Conservation (phyloP, 2,888 invertebrate genomes). For the Drosophila flavopinicola region DNA sequence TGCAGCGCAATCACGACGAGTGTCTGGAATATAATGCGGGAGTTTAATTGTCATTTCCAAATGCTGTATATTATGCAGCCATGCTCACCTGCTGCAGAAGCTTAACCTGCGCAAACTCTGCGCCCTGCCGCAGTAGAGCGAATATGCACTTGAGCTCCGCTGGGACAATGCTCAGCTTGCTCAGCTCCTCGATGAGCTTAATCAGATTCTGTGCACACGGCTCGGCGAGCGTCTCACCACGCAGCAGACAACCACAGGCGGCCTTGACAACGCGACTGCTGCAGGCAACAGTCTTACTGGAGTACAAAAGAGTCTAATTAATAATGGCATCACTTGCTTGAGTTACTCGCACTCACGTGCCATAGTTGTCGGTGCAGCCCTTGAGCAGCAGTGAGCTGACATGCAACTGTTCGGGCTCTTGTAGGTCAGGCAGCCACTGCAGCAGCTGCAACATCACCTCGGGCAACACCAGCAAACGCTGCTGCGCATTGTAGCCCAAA, state of each 20-base stretch:
- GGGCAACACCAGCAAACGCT: constrained; percentile 81
- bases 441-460: constrained; percentile 85
- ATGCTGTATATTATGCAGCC: no score
- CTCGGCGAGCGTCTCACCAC: constrained; percentile 83
- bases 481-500: constrained; percentile 84
- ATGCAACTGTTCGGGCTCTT: constrained; percentile 83
- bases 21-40: constrained; percentile 64
- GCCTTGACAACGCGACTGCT: constrained; percentile 85
- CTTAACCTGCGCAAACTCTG: constrained; percentile 80
- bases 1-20: constrained; percentile 82
- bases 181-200: constrained; percentile 86
- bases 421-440: constrained; percentile 85
- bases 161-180: constrained; percentile 86
- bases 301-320: constrained; percentile 44
- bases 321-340: no score
- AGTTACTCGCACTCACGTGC: constrained; percentile 73
- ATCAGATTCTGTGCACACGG: constrained; percentile 85
- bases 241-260: constrained; percentile 84
- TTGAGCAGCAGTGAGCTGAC: constrained; percentile 83
- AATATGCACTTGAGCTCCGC: constrained; percentile 86
- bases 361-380: constrained; percentile 85
- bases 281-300: constrained; percentile 86
- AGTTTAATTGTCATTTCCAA: background rate
- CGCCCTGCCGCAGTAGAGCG: constrained; percentile 79
- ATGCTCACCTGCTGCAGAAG: constrained; percentile 81